These are phyloP conservation scores for Ceratina calcarata DNA, from an alignment of 1,140 invertebrate species.

Conservation along the genomic window DNA sequence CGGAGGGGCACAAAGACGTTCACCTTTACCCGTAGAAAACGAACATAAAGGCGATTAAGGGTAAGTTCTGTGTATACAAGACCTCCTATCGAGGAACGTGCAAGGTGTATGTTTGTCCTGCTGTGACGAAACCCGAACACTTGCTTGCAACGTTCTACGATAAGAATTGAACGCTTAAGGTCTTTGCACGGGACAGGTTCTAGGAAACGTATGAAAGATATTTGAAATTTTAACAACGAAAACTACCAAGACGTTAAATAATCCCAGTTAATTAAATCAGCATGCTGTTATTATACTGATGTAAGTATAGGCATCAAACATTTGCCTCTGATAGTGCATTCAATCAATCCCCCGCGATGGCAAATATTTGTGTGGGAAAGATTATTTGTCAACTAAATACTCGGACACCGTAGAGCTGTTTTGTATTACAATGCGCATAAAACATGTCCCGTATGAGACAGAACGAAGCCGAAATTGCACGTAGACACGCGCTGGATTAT, in stretches of 20 bases:
- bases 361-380: constrained; percentile 46
- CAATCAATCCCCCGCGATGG: constrained; percentile 24
- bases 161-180: background rate
- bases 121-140: background rate
- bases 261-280: constrained; percentile 35
- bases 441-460: too few relatives aligned
- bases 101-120: constrained; percentile 50
- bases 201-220: background rate
- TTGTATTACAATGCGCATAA: background rate
- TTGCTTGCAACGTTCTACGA: background rate
- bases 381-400: constrained; percentile 48
- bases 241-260: background rate
- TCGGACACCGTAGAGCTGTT: background rate
- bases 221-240: background rate
- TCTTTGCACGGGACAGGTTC: background rate
- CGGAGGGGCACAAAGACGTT: constrained; percentile 53
- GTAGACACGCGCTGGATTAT: too few relatives aligned
- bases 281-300: constrained; percentile 41
- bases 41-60: constrained; percentile 21
- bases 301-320: constrained; percentile 42
- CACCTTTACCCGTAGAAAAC: constrained; percentile 29
- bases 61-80: background rate
- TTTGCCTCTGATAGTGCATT: constrained; percentile 43
- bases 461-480: too few relatives aligned
- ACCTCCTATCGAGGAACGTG: constrained; percentile 18